These are phyloP conservation scores for Xiphophorus maculatus DNA, from an alignment of 2,113 vertebrate genomes.

Conservation along the genomic window DNA sequence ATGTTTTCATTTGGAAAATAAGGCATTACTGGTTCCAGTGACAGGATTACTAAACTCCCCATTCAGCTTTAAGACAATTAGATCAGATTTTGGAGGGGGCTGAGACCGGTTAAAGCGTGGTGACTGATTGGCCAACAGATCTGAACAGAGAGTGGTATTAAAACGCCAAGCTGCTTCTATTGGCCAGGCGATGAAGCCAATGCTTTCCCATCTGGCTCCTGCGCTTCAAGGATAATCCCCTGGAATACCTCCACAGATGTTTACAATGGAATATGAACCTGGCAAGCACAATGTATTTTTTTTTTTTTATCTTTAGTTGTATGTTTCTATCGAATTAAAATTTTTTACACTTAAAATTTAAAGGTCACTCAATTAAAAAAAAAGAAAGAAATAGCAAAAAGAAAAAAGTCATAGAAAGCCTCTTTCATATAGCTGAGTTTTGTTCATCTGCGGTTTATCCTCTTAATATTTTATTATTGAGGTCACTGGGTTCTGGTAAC, in stretches of 20 bases:
- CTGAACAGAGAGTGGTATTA: conserved; percentile 71
- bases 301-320: not conserved
- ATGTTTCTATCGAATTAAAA: no score
- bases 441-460: not conserved
- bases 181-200: conserved; percentile 54
- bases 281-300: conserved; percentile 17
- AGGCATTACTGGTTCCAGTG: conserved; percentile 66
- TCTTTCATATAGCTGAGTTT: not conserved
- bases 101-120: conserved; percentile 37
- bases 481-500: not conserved
- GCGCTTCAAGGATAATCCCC: conserved; percentile 80
- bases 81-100: conserved; percentile 72
- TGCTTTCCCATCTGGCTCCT: conserved; percentile 79
- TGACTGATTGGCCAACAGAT: conserved; percentile 67
- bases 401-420: not conserved
- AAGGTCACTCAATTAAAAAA: not conserved
- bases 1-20: conserved; percentile 66
- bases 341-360: not conserved
- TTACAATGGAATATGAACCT: conserved; percentile 56
- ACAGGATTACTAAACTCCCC: conserved; percentile 75
- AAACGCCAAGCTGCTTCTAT: conserved; percentile 47
- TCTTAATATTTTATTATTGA: not conserved
- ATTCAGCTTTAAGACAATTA: conserved; percentile 76
- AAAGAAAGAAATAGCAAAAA: not conserved
- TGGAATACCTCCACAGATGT: conserved; percentile 80